Evolutionary conservation across 2,113 vertebrate species (phyloP).

Genomic region (Phaethon lepturus): DNA sequence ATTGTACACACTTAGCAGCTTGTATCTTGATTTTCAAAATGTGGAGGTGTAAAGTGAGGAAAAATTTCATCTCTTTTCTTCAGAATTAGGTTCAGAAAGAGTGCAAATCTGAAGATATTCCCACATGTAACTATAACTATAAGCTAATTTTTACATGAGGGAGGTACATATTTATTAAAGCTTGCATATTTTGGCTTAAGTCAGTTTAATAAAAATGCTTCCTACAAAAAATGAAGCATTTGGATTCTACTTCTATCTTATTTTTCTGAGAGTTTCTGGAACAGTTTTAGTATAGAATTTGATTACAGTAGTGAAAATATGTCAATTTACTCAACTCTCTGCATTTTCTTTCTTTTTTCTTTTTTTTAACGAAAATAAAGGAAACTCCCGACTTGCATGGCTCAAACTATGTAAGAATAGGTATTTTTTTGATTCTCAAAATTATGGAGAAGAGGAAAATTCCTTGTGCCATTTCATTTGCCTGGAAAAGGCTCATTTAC

Average conservation of each 20-base stretch:
- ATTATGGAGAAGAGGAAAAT: neutral
- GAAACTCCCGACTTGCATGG: neutral
- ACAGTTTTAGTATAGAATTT: neutral
- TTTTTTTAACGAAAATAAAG: neutral
- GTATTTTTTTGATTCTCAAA: neutral
- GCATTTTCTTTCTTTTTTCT: neutral
- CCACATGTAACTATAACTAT: neutral
- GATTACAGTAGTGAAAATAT: neutral
- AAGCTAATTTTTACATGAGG: neutral
- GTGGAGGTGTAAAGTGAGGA: slow-evolving; percentile 20
- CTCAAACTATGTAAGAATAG: neutral
- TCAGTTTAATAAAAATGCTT: neutral
- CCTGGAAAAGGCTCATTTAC: neutral
- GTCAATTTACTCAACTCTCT: neutral
- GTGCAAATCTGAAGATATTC: neutral
- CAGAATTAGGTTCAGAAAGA: slow-evolving; percentile 3
- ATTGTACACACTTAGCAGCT: slow-evolving; percentile 2
- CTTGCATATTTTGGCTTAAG: neutral
- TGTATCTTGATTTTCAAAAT: slow-evolving; percentile 22
- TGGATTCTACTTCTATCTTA: neutral
- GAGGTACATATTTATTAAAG: neutral
- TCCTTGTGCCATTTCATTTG: neutral
- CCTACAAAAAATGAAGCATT: neutral
- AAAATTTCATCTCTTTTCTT: neutral
- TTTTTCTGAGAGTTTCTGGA: neutral